Percentiles rank a stretch among this genome's conserved stretches.
These are phyloP conservation scores for Biston betularia DNA, from an alignment of 2,888 invertebrate species.

Conservation along the genomic window DNA sequence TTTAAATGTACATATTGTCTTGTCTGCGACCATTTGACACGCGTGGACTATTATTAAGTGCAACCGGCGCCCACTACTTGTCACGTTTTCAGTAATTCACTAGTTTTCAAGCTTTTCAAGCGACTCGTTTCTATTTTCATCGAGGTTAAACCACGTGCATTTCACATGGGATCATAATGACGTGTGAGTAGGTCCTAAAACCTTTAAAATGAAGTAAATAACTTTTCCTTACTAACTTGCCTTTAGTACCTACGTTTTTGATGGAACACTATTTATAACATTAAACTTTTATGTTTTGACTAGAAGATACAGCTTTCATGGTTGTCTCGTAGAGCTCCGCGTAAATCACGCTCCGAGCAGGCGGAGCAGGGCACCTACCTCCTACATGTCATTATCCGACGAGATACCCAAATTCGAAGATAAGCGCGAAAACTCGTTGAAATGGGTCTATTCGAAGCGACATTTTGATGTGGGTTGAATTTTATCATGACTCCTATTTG, in stretches of 20 bases:
- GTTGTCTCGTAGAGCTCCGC: slow-evolving; percentile 9
- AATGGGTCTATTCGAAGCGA: slow-evolving; percentile 32
- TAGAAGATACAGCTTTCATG: neutral
- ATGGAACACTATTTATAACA: too few species aligned
- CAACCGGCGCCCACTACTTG: too few species aligned
- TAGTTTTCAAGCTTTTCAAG: neutral
- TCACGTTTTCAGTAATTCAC: neutral
- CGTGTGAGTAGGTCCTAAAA: too few species aligned
- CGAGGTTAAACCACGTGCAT: too few species aligned
- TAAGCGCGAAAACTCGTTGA: slow-evolving; percentile 23
- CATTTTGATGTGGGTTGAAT: slow-evolving; percentile 34
- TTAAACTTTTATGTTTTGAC: neutral
- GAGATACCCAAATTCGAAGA: slow-evolving; percentile 30
- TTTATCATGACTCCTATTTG: slow-evolving; percentile 27
- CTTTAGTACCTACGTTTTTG: too few species aligned
- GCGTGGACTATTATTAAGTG: too few species aligned
- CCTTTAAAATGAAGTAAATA: too few species aligned
- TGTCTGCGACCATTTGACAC: too few species aligned
- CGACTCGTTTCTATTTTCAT: neutral
- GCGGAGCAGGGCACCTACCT: neutral
- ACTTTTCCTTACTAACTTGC: too few species aligned
- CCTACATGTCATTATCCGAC: slow-evolving; percentile 19
- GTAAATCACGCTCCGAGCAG: slow-evolving; percentile 2
- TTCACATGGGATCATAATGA: neutral
- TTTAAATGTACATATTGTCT: too few species aligned